These are phyloP conservation scores for Notolabrus celidotus DNA, from an alignment of 2,797 vertebrate species.

Conservation along the genomic window DNA sequence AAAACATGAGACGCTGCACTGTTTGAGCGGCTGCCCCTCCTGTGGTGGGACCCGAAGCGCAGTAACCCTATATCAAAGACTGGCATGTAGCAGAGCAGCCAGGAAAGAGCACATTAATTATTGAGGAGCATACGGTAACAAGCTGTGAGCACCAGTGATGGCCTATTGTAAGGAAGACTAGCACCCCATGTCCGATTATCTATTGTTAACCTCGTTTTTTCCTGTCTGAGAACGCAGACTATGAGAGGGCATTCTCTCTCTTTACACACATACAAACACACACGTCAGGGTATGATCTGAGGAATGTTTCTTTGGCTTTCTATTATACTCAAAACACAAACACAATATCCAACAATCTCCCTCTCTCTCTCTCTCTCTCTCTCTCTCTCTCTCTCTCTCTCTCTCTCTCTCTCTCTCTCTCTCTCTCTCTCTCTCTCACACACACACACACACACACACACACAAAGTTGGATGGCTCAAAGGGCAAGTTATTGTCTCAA, in stretches of 20 bases:
- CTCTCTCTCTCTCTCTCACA: conserved; percentile 22
- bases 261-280: neutral
- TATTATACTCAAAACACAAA: conserved; percentile 47
- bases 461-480: conserved; percentile 49
- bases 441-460: conserved; percentile 21
- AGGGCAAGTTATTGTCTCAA: conserved; percentile 70
- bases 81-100: conserved; percentile 79
- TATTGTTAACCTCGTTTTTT: conserved; percentile 74
- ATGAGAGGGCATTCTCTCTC: conserved; percentile 21
- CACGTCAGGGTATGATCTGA: conserved; percentile 15
- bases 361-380: conserved; percentile 2
- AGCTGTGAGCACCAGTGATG: conserved; percentile 75
- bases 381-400: conserved; percentile 9
- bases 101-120: conserved; percentile 84
- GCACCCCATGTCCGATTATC: conserved; percentile 80
- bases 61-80: conserved; percentile 87
- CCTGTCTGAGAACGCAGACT: conserved; percentile 17
- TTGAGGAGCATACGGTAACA: conserved; percentile 84
- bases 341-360: conserved; percentile 28
- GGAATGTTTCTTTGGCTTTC: conserved; percentile 43
- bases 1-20: conserved; percentile 86
- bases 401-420: conserved; percentile 2
- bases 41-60: conserved; percentile 77
- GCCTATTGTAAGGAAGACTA: conserved; percentile 78
- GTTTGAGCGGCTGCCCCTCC: conserved; percentile 67